Base-by-base conservation (phyloP, 2,888 invertebrate species). In the Synergus japonicus region DNA sequence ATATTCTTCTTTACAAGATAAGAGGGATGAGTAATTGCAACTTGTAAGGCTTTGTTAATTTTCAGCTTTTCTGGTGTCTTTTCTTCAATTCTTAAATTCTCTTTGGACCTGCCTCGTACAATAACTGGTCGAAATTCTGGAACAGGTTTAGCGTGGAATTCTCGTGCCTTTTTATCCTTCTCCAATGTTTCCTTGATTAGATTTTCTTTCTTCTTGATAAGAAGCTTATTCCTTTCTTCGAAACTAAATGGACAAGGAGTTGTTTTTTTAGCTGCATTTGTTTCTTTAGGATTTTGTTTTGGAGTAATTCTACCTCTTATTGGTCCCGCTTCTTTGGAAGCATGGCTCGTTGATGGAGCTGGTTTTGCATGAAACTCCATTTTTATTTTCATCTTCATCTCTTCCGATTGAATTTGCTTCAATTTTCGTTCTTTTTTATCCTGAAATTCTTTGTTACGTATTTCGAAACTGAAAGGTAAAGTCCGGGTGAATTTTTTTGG, bases 111-210 rank as follows among this genome's bases (percentile, higher is more conserved):
- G 13, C 87, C 77, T 78, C 87, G 92, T 58, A 92, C 83, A 85
- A 92, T 92, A 89, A 94, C 78, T 79, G 92, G 90, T 91, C 94
- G 87, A 86, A 94, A 86, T 91, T 93, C 85, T 0, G 96, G 96
- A 15, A 95, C 89, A 0, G 96, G 96, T 76, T 95, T 94, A 0
- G 96, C 96, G 90, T 95, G 95, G 87, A 97, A 97, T 84, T 94
- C 94, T 0, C 94, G 92, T 0, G 94, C 93, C 89, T 95, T 94
- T 85, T 94, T 95, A 81, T 93, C 93, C 81, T 95, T 94, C 83
- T 95, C 94, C 29, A 94, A 88, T 80, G 93, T 92, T 83, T 94
- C 93, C 83, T 94, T 93, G 10, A 96, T 94, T 85, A 93, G 93
- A 85, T 95, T 94, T 83, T 96, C 95, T 83, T 94, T 95, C 78